phyloP scores from a whole-genome alignment of 2,113 vertebrate species.

The Hoplias malabaricus region DNA sequence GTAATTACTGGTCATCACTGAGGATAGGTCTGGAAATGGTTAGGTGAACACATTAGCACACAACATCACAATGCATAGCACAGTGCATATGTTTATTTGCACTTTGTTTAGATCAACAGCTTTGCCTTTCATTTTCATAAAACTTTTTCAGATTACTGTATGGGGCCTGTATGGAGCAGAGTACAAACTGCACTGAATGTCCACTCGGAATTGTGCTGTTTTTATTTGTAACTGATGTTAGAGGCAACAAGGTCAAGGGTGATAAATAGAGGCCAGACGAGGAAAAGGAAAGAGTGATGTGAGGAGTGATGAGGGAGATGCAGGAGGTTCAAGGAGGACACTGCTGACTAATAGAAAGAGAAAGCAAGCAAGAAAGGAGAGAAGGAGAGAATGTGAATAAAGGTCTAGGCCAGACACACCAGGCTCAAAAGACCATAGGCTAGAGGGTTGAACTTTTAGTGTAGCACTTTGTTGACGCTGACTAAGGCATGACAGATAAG shows the following conservation, averaged over 20 bases:
- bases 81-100: too few species aligned
- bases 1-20: too few species aligned
- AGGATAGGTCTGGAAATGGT: too few species aligned
- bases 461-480: neutral
- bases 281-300: neutral
- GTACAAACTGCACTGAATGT: neutral
- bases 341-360: slow-evolving; percentile 4
- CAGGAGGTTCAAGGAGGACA: neutral
- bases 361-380: neutral
- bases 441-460: neutral
- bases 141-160: too few species aligned
- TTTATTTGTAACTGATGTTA: neutral
- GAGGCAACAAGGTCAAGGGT: neutral
- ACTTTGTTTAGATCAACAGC: too few species aligned
- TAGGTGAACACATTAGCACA: too few species aligned
- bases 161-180: neutral
- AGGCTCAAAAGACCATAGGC: neutral
- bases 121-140: too few species aligned
- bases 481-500: neutral
- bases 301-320: neutral
- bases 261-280: neutral
- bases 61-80: too few species aligned
- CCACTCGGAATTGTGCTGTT: neutral
- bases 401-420: neutral
- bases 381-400: neutral